Evolutionary conservation across 2,797 vertebrate species (phyloP).

Genomic region (Nyctibius grandis): DNA sequence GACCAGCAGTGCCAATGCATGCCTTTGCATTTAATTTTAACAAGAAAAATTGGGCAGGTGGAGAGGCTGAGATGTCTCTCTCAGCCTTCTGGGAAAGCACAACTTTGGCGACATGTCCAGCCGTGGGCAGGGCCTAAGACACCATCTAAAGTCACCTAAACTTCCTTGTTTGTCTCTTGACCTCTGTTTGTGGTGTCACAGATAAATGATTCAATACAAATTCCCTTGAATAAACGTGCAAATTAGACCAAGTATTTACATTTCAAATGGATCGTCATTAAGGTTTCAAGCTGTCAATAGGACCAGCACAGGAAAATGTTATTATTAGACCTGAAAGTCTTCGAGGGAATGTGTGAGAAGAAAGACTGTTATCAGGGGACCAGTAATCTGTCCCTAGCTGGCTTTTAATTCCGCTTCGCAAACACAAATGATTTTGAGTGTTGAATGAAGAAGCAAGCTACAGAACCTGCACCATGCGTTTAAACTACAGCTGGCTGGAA

Average conservation of each 20-base stretch:
- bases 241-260: slow-evolving; percentile 21
- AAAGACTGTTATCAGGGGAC: slow-evolving; percentile 38
- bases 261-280: neutral
- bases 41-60: neutral
- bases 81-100: neutral
- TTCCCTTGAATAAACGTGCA: neutral
- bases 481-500: slow-evolving; percentile 51
- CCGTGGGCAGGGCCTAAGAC: neutral
- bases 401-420: slow-evolving; percentile 45
- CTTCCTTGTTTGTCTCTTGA: neutral
- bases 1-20: neutral
- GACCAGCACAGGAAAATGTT: slow-evolving; percentile 1
- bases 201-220: neutral
- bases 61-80: neutral
- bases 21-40: neutral
- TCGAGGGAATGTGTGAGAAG: slow-evolving; percentile 12
- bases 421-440: slow-evolving; percentile 40
- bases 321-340: slow-evolving; percentile 26
- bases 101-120: neutral
- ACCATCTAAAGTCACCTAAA: neutral
- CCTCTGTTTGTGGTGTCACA: neutral
- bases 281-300: slow-evolving; percentile 19
- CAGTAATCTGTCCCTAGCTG: slow-evolving; percentile 2
- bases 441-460: slow-evolving; percentile 33
- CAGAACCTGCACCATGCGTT: neutral